These are phyloP conservation scores for Branchellion lobata DNA, from an alignment of 2,888 invertebrate genomes.

Conservation along the genomic window DNA sequence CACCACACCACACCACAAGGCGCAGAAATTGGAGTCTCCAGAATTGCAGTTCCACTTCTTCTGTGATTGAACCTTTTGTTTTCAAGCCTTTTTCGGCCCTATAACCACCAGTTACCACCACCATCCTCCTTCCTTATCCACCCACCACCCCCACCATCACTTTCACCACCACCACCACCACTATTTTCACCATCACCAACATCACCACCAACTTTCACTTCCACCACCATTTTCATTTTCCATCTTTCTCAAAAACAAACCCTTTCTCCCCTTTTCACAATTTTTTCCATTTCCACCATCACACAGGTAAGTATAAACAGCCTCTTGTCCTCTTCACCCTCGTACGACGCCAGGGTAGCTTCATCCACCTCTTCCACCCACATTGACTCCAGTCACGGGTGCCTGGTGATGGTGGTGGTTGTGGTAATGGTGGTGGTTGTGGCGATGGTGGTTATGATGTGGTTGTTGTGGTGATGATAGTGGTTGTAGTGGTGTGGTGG, in stretches of 20 bases:
- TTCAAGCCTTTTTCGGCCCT: not conserved
- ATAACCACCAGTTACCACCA: slow-evolving; percentile 6
- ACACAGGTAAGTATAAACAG: not conserved
- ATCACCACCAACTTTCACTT: not conserved
- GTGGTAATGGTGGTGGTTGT: too few species aligned
- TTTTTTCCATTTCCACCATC: not conserved
- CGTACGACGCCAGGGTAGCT: slow-evolving; percentile 1
- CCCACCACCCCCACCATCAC: too few species aligned
- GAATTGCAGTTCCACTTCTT: slow-evolving; percentile 42
- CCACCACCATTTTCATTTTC: too few species aligned
- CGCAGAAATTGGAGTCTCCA: slow-evolving; percentile 51
- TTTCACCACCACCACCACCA: slow-evolving; percentile 21
- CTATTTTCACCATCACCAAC: not conserved
- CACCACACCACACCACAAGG: too few species aligned
- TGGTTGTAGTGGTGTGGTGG: not conserved
- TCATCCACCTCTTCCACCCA: slow-evolving; percentile 15
- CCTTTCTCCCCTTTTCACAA: not conserved
- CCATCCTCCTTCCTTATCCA: too few species aligned
- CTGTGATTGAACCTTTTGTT: not conserved
- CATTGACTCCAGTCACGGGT: not conserved
- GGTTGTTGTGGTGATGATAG: too few species aligned
- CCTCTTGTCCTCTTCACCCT: not conserved
- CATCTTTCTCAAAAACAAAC: too few species aligned
- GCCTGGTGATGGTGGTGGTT: not conserved
- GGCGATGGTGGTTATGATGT: too few species aligned